Conservation (phyloP, 2,888 invertebrate genomes). For the Syrista parreyssii region DNA sequence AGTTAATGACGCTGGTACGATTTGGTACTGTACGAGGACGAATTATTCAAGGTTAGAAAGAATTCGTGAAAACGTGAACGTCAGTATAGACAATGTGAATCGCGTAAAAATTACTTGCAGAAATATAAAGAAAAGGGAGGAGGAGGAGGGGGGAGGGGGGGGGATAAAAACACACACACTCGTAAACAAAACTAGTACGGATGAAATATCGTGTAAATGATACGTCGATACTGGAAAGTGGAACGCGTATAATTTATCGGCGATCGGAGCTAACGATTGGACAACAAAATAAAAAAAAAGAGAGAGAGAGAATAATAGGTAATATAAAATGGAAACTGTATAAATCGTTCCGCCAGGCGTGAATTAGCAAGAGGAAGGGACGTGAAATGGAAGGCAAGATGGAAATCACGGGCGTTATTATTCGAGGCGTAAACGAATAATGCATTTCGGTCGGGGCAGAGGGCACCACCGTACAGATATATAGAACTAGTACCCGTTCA, state of each 20-base stretch:
- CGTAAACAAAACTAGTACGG: no score
- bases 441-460: slow-evolving; percentile 26
- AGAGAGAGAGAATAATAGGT: slow-evolving; percentile 13
- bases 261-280: slow-evolving; percentile 23
- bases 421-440: slow-evolving; percentile 32
- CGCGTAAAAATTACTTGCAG: slow-evolving; percentile 6
- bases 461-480: slow-evolving; percentile 12
- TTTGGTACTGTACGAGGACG: background rate
- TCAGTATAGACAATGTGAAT: background rate
- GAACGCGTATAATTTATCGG: background rate
- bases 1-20: no score
- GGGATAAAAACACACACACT: slow-evolving; percentile 5
- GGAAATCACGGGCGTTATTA: slow-evolving; percentile 29
- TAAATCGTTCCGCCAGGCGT: slow-evolving; percentile 6
- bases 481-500: slow-evolving; percentile 3
- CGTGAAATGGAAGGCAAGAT: slow-evolving; percentile 29
- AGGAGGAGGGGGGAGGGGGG: background rate
- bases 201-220: no score
- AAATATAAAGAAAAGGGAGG: slow-evolving; percentile 10
- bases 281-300: slow-evolving; percentile 17
- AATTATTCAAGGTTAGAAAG: slow-evolving; percentile 14
- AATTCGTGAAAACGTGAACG: background rate
- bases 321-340: no score
- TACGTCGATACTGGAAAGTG: background rate
- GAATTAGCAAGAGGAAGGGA: slow-evolving; percentile 25